Base-by-base conservation (phyloP, 2,888 invertebrate genomes). In the Cremastinae sp. region DNA sequence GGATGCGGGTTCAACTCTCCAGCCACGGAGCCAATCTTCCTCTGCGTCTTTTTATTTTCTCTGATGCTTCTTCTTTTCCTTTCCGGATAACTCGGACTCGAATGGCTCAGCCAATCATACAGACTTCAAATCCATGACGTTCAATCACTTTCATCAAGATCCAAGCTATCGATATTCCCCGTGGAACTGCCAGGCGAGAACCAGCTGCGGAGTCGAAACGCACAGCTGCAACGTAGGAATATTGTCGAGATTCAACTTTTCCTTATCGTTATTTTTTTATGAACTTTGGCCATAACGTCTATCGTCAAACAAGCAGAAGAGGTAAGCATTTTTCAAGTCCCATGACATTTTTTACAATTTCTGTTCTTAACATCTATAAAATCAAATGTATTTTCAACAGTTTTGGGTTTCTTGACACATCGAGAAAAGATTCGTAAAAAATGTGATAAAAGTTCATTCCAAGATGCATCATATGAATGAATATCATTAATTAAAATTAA, bases 141-240 rank as follows among this genome's bases (percentile, higher is more conserved):
- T 79, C 76, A 71, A 72, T 76, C 79, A 76, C 71, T 70, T 53
- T 77, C 77, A 79, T 72, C 76, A 77, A 77, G 76, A 77, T 77
- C 65, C 73, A 35, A 70, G 61, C 64, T 56, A 70, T 73, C 72
- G 76, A 77, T 77, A 74, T 70, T 61, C 55, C 47, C 43, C 55
- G 64, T 64, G 53, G 69, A 69, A 62, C 65, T 16, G 49, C 41
- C 18, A n/a, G 35, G n/a, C 49, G 22, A 55, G 18, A n/a, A 41
- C 10, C 76, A 77, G 76, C 76, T 77, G 76, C 18, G 20, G 20
- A 53, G 49, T 65, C n/a, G 61, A 69, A 73, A 61, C 64, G 49
- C 28, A 55, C 73, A 77, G 76, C 76, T 73, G 76, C 56, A 37
- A 10, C 10, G 8, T 10, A 28, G 14, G 37, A 70, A 65, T 43